Conservation (phyloP, 2,797 vertebrate genomes). For the Pseudomugil tenellus region DNA sequence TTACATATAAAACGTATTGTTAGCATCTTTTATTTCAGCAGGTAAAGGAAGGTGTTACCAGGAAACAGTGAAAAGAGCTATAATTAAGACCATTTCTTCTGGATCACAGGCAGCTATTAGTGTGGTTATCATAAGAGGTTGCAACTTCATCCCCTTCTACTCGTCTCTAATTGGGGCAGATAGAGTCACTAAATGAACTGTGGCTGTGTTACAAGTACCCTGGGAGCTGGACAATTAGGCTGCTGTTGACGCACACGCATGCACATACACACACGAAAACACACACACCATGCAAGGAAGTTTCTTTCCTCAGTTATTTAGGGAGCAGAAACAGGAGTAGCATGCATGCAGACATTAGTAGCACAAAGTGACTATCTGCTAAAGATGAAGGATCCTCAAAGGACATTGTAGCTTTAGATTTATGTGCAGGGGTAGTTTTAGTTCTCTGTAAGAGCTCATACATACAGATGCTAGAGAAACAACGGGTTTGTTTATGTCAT, state of each 20-base stretch:
- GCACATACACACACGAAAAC: conserved; percentile 24
- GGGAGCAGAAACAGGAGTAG: neutral
- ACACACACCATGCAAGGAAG: conserved; percentile 11
- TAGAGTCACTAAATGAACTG: conserved; percentile 68
- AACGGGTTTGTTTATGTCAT: too few relatives aligned
- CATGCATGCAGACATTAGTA: neutral
- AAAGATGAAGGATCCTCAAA: neutral
- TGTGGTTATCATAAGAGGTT: conserved; percentile 43
- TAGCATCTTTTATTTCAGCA: neutral
- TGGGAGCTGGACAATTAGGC: conserved; percentile 66
- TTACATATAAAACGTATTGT: neutral
- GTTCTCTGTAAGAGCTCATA: too few relatives aligned
- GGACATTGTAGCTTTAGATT: conserved; percentile 7
- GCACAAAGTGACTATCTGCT: neutral
- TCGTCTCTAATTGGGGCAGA: conserved; percentile 59
- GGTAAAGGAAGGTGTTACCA: conserved; percentile 12
- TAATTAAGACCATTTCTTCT: conserved; percentile 43
- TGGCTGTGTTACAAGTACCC: conserved; percentile 67
- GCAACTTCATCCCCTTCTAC: conserved; percentile 44
- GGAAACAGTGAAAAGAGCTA: conserved; percentile 13
- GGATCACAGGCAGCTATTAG: conserved; percentile 51
- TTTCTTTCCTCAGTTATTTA: neutral
- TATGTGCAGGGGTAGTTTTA: too few relatives aligned
- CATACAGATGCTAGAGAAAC: too few relatives aligned
- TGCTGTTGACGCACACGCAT: conserved; percentile 17